Evolutionary conservation across 2,113 vertebrate species (phyloP), one percentile per base, ranked within the genome.

Genomic region (Pterocles orientalis): DNA sequence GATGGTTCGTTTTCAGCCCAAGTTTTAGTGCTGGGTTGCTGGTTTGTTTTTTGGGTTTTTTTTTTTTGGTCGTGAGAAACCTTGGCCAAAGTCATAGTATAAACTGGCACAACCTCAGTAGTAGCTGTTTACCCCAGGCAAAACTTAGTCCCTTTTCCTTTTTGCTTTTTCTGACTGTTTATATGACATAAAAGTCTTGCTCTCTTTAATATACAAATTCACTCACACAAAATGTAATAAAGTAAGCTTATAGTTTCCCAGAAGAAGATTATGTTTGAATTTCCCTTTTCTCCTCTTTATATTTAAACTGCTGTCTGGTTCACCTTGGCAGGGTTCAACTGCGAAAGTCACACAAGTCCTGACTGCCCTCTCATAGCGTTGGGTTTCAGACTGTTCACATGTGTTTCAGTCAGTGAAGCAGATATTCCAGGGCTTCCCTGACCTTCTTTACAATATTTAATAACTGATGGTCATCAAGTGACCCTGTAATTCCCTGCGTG

Each of bases 221-320:
- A 87, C 73, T 94, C 3, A 1, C n/a, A 34, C 69, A 76, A 88
- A 86, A 69, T 69, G 53, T 79, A 91, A 96, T 94, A 91, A 94
- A 87, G 75, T 21, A 86, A 93, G 61, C 77, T 94, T 94, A 92
- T 50, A 92, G 61, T 91, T 96, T 97, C 91, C 36, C 54, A 92
- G 80, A 66, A 92, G 47, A 80, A 80, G 79, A 88, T 92, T 86
- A 92, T 23, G 29, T 81, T 81, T 47, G 14, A 85, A 50, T 89
- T 92, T 92, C 28, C 88, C 31, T 82, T 18, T 57, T 73, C 41
- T 62, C 33, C 18, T 53, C 25, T 79, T 83, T 89, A 70, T 82
- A 60, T 94, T 86, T 92, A 92, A 86, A 79, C 61, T 72, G 29
- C 45, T 92, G 39, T 71, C 80, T 89, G 73, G 39, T 82, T 92